Base-by-base conservation (phyloP, 2,888 invertebrate species). In the Sminthurinus aureus region DNA sequence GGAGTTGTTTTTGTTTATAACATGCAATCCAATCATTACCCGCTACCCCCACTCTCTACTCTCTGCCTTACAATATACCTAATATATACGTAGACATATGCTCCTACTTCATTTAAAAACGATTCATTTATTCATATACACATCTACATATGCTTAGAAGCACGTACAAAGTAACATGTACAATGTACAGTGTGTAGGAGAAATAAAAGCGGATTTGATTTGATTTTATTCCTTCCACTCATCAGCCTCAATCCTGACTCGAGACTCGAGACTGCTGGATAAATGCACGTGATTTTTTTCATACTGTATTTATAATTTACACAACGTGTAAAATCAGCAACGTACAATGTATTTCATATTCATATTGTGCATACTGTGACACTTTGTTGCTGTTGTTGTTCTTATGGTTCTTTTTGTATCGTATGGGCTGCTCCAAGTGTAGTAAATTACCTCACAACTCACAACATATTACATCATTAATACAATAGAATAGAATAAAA, bases 11-110 rank as follows among this genome's bases (percentile, higher is more conserved):
- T 38, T 84, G 81, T 77, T 58, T 84, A 84, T 85, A 84, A 84
- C 87, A 87, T 87, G 87, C 87, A 86, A 87, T 87, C 86, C 83
- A 85, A 86, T 87, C 87, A 87, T 87, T 87, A 87, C 85, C 84
- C 38, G 3, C 6, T 87, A 87, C 85, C 84, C 38, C 38, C 6
- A 64, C 78, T 78, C 84, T 84, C 76, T 84, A 76, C 80, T 84
- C 22, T 71, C 20, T 75, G 69, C 67, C 67, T 81, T 74, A 81
- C 81, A 73, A 78, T n/a, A n/a, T n/a, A n/a, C n/a, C n/a, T n/a
- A n/a, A n/a, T n/a, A n/a, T n/a, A n/a, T n/a, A n/a, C n/a, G n/a
- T n/a, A n/a, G n/a, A n/a, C n/a, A n/a, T n/a, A n/a, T n/a, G n/a
- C 64, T 24, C 51, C 64, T 13, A 24, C 58, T 58, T 58, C 15